Evolutionary conservation across 2,113 vertebrate genomes (phyloP).

Genomic region (Octodon degus): DNA sequence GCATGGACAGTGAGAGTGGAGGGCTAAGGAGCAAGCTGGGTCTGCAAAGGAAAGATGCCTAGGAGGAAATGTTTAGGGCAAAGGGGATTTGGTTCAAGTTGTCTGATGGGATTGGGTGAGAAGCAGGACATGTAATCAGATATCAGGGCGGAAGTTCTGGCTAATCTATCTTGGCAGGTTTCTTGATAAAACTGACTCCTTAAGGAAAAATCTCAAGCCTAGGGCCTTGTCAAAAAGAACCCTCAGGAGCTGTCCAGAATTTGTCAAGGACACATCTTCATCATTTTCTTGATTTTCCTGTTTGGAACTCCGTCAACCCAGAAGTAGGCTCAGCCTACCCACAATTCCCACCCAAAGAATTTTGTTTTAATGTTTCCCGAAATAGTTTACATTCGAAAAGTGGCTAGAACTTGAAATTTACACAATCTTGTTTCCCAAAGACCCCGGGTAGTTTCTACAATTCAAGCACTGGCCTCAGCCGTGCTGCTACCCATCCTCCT

Average conservation of each 20-base stretch:
- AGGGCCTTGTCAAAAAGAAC: background rate
- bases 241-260: background rate
- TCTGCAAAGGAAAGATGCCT: background rate
- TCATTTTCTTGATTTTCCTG: background rate
- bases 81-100: background rate
- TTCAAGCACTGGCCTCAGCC: background rate
- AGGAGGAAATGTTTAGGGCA: background rate
- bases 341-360: background rate
- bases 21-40: background rate
- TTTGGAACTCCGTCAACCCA: background rate
- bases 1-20: background rate
- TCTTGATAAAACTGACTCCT: background rate
- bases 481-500: fast-evolving
- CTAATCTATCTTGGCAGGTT: background rate
- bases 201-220: background rate
- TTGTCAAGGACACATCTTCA: background rate
- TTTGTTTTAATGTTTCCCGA: slow-evolving; percentile 45
- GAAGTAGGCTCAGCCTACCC: background rate
- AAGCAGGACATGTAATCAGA: background rate
- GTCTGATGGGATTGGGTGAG: background rate
- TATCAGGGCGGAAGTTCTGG: background rate
- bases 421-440: background rate
- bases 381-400: background rate
- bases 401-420: background rate
- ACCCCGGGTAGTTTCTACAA: background rate